Base-by-base conservation (phyloP, 2,113 vertebrate genomes). In the Grus americana region DNA sequence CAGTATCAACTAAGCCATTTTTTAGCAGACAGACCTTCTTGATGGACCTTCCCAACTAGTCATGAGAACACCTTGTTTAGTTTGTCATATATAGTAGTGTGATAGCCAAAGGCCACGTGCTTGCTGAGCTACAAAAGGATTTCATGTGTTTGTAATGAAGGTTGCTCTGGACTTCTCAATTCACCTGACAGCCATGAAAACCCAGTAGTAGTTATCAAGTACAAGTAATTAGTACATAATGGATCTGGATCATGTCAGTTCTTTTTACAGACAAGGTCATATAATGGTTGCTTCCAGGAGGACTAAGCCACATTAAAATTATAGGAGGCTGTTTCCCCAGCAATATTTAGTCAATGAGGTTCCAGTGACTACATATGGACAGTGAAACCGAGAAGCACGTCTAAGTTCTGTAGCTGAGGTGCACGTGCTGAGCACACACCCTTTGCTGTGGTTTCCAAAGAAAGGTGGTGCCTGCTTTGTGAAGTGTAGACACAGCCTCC, bases 351-450 rank as follows among this genome's bases (percentile, higher is more conserved):
- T 50, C 61, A 55, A 3, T 2, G 22, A 84, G 8, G 57, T n/a
- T 91, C 44, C n/a, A 21, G 6, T 63, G 65, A 26, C 29, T 55
- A 14, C 19, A 6, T 5, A 47, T 11, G 13, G n/a, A 78, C 30
- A 42, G 21, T 13, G 46, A 94, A 86, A 61, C 19, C 12, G 17
- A 89, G 68, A 79, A 47, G 36, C 7, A 40, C 2, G 76, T 76
- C 26, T 15, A 63, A 70, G 29, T 10, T 57, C 19, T 15, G 16
- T 6, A 14, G 47, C 2, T 4, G 3, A 78, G 32, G 47, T 47
- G 24, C 3, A n/a, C 42, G 15, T 38, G 29, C n/a, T 42, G 50
- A 55, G 29, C 32, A 26, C 0, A 0, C 7, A 20, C 2, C 8
- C 13, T 75, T 66, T 40, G 54, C 29, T 65, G 30, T 44, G 36